A percentile compares a stretch with the other conserved stretches of the same genome.
phyloP scores from a whole-genome alignment of 2,888 invertebrate genomes.

The Abrostola tripartita region DNA sequence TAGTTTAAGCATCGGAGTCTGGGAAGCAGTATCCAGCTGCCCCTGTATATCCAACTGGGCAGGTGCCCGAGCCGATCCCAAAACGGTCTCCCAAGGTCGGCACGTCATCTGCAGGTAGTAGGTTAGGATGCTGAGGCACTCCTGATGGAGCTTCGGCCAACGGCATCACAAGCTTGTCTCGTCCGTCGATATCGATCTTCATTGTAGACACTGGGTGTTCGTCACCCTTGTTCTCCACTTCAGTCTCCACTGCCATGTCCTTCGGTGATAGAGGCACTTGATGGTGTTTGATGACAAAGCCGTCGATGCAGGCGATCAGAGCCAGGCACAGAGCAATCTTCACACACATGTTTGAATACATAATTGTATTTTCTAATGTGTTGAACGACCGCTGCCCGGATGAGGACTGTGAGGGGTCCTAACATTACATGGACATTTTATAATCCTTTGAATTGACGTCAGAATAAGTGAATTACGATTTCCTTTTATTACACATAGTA shows the following conservation, averaged over 20 bases:
- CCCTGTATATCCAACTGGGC: constrained; percentile 22
- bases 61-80: constrained; percentile 29
- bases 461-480: too few relatives aligned
- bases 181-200: constrained; percentile 25
- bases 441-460: too few relatives aligned
- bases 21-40: constrained; percentile 36
- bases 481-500: too few relatives aligned
- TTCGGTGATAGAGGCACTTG: constrained; percentile 36
- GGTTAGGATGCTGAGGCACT: neutral
- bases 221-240: constrained; percentile 36
- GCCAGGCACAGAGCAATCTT: constrained; percentile 26
- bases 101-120: neutral
- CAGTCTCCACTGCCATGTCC: constrained; percentile 45
- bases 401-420: constrained; percentile 7
- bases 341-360: constrained; percentile 40
- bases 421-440: too few relatives aligned
- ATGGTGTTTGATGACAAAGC: constrained; percentile 31
- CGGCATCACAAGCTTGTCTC: neutral
- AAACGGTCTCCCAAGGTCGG: constrained; percentile 27
- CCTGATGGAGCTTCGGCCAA: neutral
- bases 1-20: constrained; percentile 28
- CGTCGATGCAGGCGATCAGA: constrained; percentile 33
- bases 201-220: constrained; percentile 16
- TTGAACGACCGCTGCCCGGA: constrained; percentile 3
- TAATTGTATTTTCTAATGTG: constrained; percentile 44